Conservation (phyloP, 1,140 invertebrate species). For the Oscheius sp. region DNA sequence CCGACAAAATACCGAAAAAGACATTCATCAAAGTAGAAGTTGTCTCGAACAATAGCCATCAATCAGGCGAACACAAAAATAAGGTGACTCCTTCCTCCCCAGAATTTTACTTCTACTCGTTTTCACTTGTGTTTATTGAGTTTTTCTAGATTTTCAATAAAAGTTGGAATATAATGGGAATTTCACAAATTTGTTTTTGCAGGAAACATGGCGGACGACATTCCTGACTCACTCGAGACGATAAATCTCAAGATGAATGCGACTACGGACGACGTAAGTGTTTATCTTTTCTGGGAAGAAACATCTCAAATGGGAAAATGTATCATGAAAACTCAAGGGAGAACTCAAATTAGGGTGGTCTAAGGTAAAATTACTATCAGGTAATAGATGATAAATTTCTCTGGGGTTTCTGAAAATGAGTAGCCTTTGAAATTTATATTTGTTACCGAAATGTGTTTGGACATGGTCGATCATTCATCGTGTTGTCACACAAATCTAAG, state of each 20-base stretch:
- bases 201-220: slow-evolving; percentile 43
- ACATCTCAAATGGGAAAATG: background rate
- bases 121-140: too few species aligned
- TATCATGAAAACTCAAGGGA: too few species aligned
- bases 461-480: too few species aligned
- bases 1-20: too few species aligned
- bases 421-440: too few species aligned
- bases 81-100: background rate
- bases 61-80: background rate
- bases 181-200: background rate
- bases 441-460: too few species aligned
- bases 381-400: too few species aligned
- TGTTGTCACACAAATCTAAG: too few species aligned
- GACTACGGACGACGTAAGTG: slow-evolving; percentile 58
- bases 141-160: background rate
- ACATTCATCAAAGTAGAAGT: too few species aligned
- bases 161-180: background rate
- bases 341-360: too few species aligned
- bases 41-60: background rate
- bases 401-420: too few species aligned
- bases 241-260: slow-evolving; percentile 60
- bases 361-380: too few species aligned
- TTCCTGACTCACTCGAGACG: slow-evolving; percentile 57
- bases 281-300: background rate
- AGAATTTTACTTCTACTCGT: background rate